Conservation (phyloP, 2,113 vertebrate genomes). For the Perca flavescens region DNA sequence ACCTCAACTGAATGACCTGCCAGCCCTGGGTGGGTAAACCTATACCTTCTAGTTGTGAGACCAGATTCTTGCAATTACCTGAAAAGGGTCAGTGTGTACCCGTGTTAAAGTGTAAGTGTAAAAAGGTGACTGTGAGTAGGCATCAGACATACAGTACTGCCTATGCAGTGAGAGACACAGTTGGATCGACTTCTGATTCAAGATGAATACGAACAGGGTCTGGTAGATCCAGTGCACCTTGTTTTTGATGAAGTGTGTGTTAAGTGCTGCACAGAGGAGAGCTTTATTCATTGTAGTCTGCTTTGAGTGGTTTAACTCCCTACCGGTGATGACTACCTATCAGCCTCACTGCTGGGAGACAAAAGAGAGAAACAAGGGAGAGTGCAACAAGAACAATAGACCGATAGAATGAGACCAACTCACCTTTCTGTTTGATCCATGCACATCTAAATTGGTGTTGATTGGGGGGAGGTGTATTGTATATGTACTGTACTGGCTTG, state of each 20-base stretch:
- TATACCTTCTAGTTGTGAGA: conserved; percentile 15
- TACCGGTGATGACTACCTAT: conserved; percentile 31
- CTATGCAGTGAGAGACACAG: background rate
- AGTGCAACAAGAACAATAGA: conserved; percentile 25
- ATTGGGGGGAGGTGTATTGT: conserved; percentile 17
- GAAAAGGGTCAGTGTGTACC: conserved; percentile 5
- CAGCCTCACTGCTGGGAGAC: conserved; percentile 29
- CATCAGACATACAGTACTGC: background rate
- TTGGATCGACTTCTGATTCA: background rate
- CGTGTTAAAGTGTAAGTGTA: background rate
- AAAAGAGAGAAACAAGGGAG: background rate
- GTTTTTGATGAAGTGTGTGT: conserved; percentile 39
- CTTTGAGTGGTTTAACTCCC: conserved; percentile 32
- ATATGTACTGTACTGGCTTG: conserved; percentile 30
- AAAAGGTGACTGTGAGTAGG: background rate
- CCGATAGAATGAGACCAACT: conserved; percentile 31
- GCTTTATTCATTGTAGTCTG: conserved; percentile 21
- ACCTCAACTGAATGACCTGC: conserved; percentile 28
- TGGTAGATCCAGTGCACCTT: background rate
- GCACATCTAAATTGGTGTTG: conserved; percentile 43
- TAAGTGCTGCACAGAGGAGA: conserved; percentile 13
- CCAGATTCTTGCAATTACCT: conserved; percentile 13
- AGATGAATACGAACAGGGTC: conserved; percentile 23
- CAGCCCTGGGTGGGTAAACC: background rate
- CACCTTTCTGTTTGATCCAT: conserved; percentile 37